Base-by-base conservation (phyloP, 2,797 vertebrate species). In the Syngnathus rostellatus region DNA sequence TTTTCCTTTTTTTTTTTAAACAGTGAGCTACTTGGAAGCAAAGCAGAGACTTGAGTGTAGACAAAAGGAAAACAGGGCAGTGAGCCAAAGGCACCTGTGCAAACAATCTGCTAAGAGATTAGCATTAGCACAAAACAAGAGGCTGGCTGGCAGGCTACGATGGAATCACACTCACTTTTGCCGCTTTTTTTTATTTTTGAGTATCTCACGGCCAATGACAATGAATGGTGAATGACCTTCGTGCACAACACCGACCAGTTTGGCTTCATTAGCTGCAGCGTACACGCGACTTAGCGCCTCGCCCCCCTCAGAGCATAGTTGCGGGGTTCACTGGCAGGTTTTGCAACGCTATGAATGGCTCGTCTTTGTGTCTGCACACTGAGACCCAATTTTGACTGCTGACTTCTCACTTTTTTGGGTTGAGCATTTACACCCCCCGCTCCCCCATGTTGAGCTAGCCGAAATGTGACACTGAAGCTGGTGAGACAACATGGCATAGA, bases 291-390 rank as follows among this genome's bases (percentile, higher is more conserved):
- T 74, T 69, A 73, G 82, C 79, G 68, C 85, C 87, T 88, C 87
- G 41, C 10, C 11, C 11, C 88, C 66, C 8, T 88, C 76, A 82
- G 84, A 88, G 89, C 87, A 85, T 84, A 83, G 88, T 86, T 87
- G 79, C 76, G 82, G 86, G 89, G 90, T 90, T 91, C 89, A 90
- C 85, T 76, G 83, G 86, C 87, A 85, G 89, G 86, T 89, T 90
- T 80, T 83, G 79, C 82, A 83, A 83, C 58, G 41, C 82, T 68
- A 89, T 91, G 91, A 92, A 90, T 90, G 88, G 86, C 76, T 87
- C 77, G 85, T 87, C 90, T 92, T 91, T 92, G 91, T 92, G 89
- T 89, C 88, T 89, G 84, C 82, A 78, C 73, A 90, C 90, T 91
- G 87, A 89, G 85, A 87, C 81, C 85, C 86, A 86, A 88, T 90